Evolutionary conservation across 2,888 invertebrate genomes (phyloP), one percentile per base, ranked within the genome.

Genomic region (Adelognathus sp.): DNA sequence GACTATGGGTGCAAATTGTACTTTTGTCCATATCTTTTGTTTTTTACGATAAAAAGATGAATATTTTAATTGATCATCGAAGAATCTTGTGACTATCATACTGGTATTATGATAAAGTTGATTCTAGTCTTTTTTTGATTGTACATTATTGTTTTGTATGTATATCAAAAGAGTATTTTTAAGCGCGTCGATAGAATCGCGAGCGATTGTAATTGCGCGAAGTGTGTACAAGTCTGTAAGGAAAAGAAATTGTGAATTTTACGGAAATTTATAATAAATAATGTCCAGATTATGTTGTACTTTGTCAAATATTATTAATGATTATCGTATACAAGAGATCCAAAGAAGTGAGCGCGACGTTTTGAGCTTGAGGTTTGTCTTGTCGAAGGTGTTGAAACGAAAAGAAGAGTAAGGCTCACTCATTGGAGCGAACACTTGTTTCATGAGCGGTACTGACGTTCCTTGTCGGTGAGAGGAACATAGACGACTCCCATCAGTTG

Each of bases 401-500:
- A 29, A 29, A 54, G 76, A 79, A 29, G 39, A 46, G 58, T 46
- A 31, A 41, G 66, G 81, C 82, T 84, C 81, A 69, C 79, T 88
- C 77, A 89, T 69, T 85, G 86, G 72, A 88, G 84, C 83, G 52
- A 64, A 56, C 90, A 92, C 89, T 87, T 90, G 88, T 91, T 88
- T 86, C 89, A 89, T 83, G 90, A 89, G 58, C 94, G 94, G 94
- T 94, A 95, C 88, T 96, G 96, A 75, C 93, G 93, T 18, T 94
- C 93, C 90, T 95, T 95, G 91, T 98, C 98, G 0, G 99, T 99
- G 54, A 99, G 93, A 0, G 99, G 99, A 36, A 99, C 99, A 90
- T 98, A 99, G 84, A 98, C 96, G 9, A 99, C 99, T 46, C 97
- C 97, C 97, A 99, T 98, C 7, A 99, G 93, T 46, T 95, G 94